Conservation (phyloP, 2,113 vertebrate species). For the Dermatemys mawii region DNA sequence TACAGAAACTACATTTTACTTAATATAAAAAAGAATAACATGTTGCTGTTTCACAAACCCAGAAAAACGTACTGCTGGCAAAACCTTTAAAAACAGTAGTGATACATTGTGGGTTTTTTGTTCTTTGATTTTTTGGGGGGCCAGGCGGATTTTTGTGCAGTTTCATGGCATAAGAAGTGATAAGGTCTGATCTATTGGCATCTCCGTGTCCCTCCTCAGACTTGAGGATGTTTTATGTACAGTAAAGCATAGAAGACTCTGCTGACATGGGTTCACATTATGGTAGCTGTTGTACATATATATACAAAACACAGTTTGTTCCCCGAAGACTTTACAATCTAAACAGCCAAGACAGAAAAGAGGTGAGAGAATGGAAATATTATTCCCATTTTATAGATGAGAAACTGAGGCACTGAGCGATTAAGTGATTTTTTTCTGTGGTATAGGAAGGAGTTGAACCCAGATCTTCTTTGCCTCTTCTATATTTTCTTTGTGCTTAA, state of each 20-base stretch:
- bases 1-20: not conserved
- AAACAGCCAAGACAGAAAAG: not conserved
- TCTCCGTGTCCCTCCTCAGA: not conserved
- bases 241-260: not conserved
- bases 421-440: not conserved
- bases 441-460: not conserved
- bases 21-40: not conserved
- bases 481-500: not conserved
- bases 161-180: not conserved
- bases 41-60: not conserved
- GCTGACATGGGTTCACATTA: not conserved
- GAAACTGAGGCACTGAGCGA: not conserved
- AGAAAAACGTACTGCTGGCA: not conserved
- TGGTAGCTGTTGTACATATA: not conserved
- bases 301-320: not conserved
- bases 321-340: not conserved
- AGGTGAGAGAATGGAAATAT: not conserved
- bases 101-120: not conserved
- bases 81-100: not conserved
- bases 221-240: not conserved
- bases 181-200: not conserved
- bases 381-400: not conserved
- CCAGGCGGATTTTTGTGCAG: not conserved
- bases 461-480: not conserved
- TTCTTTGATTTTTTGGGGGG: not conserved